These are phyloP conservation scores for Tyrannus savana DNA, from an alignment of 2,113 vertebrate genomes.

Conservation along the genomic window DNA sequence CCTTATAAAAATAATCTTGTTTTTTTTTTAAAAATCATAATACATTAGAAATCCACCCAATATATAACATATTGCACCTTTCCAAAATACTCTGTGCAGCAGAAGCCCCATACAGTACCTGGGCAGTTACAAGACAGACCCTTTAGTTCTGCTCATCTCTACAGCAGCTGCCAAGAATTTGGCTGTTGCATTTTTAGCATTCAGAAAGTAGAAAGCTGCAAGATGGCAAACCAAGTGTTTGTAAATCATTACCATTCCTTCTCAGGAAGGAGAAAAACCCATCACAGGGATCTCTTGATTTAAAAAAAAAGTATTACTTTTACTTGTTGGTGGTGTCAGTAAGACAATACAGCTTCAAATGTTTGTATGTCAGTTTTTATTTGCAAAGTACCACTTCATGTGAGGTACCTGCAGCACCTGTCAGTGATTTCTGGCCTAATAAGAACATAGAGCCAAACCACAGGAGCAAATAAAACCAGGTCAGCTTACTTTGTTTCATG, in stretches of 20 bases:
- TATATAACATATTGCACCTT: background rate
- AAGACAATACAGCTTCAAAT: background rate
- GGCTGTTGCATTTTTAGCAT: background rate
- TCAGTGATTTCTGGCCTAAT: background rate
- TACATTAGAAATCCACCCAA: background rate
- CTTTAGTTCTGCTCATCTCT: background rate
- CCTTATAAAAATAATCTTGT: background rate
- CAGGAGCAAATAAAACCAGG: background rate
- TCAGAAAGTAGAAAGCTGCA: background rate
- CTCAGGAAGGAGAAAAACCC: background rate
- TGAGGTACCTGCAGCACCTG: background rate
- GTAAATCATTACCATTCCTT: background rate
- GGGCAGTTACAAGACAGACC: background rate
- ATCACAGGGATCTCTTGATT: background rate
- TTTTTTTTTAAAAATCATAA: background rate
- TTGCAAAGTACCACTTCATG: background rate
- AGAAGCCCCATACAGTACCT: background rate
- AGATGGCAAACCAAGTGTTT: background rate
- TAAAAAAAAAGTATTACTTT: background rate
- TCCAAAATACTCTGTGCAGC: background rate
- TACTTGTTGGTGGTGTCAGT: background rate
- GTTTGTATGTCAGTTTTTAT: background rate
- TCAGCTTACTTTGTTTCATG: background rate
- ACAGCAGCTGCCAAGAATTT: background rate
- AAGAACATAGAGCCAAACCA: background rate